phyloP scores from a whole-genome alignment of 2,888 invertebrate genomes.

The Desoria tigrina region DNA sequence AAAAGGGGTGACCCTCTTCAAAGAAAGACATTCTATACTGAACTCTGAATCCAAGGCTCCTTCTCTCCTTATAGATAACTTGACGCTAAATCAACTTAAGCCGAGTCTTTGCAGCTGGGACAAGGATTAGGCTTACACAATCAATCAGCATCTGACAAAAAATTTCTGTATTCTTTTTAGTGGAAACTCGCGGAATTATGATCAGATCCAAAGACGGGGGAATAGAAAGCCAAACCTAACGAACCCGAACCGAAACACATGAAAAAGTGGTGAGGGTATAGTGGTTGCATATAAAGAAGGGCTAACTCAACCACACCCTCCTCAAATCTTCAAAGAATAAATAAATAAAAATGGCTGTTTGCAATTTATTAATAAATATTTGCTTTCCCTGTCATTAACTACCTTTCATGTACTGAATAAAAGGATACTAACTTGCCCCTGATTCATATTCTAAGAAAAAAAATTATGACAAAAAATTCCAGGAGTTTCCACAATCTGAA shows the following conservation, averaged over 20 bases:
- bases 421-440: background rate
- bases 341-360: too few species aligned
- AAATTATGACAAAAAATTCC: constrained; percentile 17
- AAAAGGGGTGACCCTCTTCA: constrained; percentile 4
- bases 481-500: constrained; percentile 36
- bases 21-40: constrained; percentile 1
- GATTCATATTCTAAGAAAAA: background rate
- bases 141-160: constrained; percentile 40
- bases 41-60: background rate
- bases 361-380: too few species aligned
- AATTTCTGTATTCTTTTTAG: constrained; percentile 28
- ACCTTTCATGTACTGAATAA: too few species aligned
- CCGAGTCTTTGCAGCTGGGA: constrained; percentile 47
- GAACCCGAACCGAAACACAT: constrained; percentile 16
- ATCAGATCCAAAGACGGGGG: constrained; percentile 17
- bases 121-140: constrained; percentile 44
- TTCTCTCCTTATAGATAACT: constrained; percentile 15
- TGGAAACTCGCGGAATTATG: constrained; percentile 43
- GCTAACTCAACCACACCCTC: too few species aligned
- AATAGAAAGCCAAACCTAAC: constrained; percentile 17
- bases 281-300: too few species aligned
- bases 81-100: constrained; percentile 32
- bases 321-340: too few species aligned
- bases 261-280: background rate
- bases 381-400: too few species aligned